Base-by-base conservation (phyloP, 2,113 vertebrate species). In the Cyprinus carpio region DNA sequence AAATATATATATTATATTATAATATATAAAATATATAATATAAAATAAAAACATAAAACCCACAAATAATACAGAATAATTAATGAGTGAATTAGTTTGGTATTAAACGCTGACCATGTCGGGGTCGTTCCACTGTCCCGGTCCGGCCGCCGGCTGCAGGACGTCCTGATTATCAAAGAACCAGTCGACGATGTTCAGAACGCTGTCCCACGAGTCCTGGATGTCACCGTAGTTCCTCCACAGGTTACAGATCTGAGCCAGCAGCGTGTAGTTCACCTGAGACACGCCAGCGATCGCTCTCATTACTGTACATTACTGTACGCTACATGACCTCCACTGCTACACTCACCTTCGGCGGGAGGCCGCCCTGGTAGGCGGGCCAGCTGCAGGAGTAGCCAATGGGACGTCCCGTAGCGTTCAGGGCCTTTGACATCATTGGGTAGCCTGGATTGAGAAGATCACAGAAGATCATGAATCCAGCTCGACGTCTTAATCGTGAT, bases 341-440 rank as follows among this genome's bases (percentile, higher is more conserved):
- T 43, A 8, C 40, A 10, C 49, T 51, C 88, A 97, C 97, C 90
- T 88, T 69, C 0, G 97, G 96, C 5, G 97, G 97, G 1, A 98
- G 95, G 2, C 96, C 96, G 9, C 96, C 97, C 76, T 92, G 91
- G 12, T 98, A 97, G 0, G 92, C 96, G 31, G 97, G 97, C 96
- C 96, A 98, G 64, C 97, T 98, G 89, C 97, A 98, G 84, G 97
- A 97, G 90, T 95, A 98, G 84, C 93, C 94, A 0, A 98, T 97
- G 18, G 94, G 95, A 27, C 91, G 95, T 43, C 96, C 96, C 0
- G 97, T 97, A 83, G 94, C 92, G 0, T 97, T 97, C 87, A 98
- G 92, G 67, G 97, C 97, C 76, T 88, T 92, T 0, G 96, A 92
- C 97, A 98, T 97, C 88, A 89, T 89, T 83, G 96, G 96, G 82